These are phyloP conservation scores for Chaetura pelagica DNA, from an alignment of 2,113 vertebrate genomes.

Conservation along the genomic window DNA sequence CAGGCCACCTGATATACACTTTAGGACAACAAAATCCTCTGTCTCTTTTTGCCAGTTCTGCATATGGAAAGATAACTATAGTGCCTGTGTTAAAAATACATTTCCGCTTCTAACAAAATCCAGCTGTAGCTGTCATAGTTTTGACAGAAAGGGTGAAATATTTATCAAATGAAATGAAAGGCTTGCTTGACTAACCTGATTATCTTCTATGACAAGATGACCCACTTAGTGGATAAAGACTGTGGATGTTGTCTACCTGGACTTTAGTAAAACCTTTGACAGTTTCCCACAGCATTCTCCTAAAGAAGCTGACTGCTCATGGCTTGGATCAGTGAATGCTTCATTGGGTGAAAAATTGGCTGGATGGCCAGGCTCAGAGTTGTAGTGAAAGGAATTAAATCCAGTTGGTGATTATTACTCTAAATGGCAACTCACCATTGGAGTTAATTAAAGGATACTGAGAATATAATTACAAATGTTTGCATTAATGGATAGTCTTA, in stretches of 20 bases:
- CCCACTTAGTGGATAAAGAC: too few relatives aligned
- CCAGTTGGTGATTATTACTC: too few relatives aligned
- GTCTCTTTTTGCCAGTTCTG: neutral
- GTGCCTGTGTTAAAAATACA: neutral
- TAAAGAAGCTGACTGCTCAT: too few relatives aligned
- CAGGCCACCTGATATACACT: neutral
- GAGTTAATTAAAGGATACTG: neutral
- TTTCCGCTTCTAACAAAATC: neutral
- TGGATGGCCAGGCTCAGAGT: too few relatives aligned
- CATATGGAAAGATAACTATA: neutral
- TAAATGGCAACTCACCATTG: neutral
- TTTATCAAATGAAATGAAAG: neutral
- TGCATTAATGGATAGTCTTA: neutral
- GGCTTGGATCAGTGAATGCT: too few relatives aligned
- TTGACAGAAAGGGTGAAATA: conserved; percentile 12
- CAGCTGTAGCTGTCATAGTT: neutral
- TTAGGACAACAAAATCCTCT: neutral
- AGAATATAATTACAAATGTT: neutral
- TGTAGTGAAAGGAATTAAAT: too few relatives aligned
- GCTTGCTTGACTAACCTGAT: too few relatives aligned
- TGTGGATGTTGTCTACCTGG: too few relatives aligned
- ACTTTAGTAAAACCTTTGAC: too few relatives aligned
- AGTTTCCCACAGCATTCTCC: too few relatives aligned
- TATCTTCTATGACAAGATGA: too few relatives aligned
- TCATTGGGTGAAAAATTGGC: too few relatives aligned